phyloP scores from a whole-genome alignment of 2,888 invertebrate species.

The Zootermopsis nevadensis region DNA sequence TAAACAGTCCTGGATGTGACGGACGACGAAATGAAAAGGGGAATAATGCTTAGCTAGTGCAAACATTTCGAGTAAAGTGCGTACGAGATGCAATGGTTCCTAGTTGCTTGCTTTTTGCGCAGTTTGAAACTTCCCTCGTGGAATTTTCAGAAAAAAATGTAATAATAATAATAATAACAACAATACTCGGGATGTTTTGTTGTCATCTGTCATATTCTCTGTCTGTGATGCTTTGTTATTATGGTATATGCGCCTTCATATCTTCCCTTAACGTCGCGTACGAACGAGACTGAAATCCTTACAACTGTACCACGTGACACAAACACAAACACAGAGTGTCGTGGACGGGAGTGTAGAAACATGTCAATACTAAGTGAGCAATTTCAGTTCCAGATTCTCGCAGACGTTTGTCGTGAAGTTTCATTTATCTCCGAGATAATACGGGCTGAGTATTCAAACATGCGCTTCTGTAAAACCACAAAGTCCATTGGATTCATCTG shows the following conservation, averaged over 20 bases:
- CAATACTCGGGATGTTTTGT: not conserved
- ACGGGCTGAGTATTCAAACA: no score
- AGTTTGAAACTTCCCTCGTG: not conserved
- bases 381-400: no score
- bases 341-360: not conserved
- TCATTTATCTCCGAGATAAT: no score
- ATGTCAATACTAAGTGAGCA: not conserved
- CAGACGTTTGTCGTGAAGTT: no score
- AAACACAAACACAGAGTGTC: not conserved
- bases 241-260: conserved; percentile 1
- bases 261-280: not conserved
- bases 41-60: conserved; percentile 21
- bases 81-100: conserved; percentile 17
- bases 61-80: conserved; percentile 23
- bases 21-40: conserved; percentile 13
- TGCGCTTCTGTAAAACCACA: no score
- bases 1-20: conserved; percentile 41
- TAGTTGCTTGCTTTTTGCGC: conserved; percentile 14
- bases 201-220: conserved; percentile 10
- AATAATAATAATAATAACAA: no score
- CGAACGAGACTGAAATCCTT: not conserved
- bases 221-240: conserved; percentile 21
- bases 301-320: not conserved
- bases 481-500: no score
- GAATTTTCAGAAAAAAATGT: conserved; percentile 19